Evolutionary conservation across 2,113 vertebrate genomes (phyloP), one percentile per base, ranked within the genome.

Genomic region (Rhinoderma darwinii): DNA sequence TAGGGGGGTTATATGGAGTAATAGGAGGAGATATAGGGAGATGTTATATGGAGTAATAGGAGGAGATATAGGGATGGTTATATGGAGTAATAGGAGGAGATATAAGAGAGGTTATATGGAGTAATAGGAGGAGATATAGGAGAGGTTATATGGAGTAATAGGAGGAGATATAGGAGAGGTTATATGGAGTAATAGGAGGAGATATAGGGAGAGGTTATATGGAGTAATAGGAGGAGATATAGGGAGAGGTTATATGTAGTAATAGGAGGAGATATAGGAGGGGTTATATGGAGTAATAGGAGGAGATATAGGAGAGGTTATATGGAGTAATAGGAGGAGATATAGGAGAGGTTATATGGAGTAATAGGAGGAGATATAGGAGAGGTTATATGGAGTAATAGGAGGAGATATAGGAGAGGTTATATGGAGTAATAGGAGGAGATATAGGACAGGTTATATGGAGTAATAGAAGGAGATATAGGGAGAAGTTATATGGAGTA

Each of bases 401-500:
- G 18, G 41, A 17, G 54, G 25, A 37, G 43, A n/a, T 30, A 50
- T 66, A 66, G 5, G 8, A 8, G 61, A 66, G 54, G 54, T 41
- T 82, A 50, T 51, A 47, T 68, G 41, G 30, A n/a, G 59, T 43
- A 82, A 68, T 47, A 50, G 10, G 27, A 32, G 63, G 43, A 72
- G 12, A 35, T 18, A 68, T 35, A 68, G 30, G n/a, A 7, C 12
- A 35, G 59, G 56, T 43, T 82, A 35, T 51, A 68, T 83, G 41
- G 61, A 44, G 61, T 66, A 83, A 83, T 70, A 54, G 20, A 44
- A 25, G 61, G n/a, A 50, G 30, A 47, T 73, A 54, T 54, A 84
- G 47, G 15, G 41, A 83, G 76, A 22, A 1, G 50, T 79, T 56
- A 79, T 56, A 79, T 79, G 47, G 50, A 51, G 27, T 54, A 79